Percentiles rank a stretch among this genome's conserved stretches.
Conservation (phyloP, 2,113 vertebrate genomes). For the Erythrocebus patas region DNA sequence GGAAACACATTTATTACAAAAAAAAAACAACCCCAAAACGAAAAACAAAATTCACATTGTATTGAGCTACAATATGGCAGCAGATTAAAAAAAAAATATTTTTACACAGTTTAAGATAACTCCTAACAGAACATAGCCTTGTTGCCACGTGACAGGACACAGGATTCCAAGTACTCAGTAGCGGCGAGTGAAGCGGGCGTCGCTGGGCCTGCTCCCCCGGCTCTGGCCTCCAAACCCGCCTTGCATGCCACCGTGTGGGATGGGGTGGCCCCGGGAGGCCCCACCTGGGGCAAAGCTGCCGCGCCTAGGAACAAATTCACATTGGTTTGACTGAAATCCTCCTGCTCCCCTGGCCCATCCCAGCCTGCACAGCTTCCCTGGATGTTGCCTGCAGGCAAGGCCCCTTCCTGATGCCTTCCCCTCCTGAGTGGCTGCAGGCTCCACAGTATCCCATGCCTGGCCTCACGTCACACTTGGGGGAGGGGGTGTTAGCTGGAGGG, state of each 20-base stretch:
- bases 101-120: constrained; percentile 78
- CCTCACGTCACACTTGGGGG: not conserved
- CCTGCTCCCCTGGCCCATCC: no score
- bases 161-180: constrained; percentile 80
- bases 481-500: not conserved
- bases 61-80: constrained; percentile 83
- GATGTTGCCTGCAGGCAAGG: not conserved
- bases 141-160: constrained; percentile 72
- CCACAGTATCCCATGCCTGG: not conserved
- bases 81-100: constrained; percentile 82
- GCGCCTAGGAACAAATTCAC: constrained; percentile 77
- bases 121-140: constrained; percentile 69
- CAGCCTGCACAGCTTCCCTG: not conserved
- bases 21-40: constrained; percentile 32
- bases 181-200: constrained; percentile 85
- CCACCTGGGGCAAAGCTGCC: constrained; percentile 91
- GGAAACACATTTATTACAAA: constrained; percentile 86
- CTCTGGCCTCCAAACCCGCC: constrained; percentile 91
- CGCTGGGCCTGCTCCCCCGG: constrained; percentile 81
- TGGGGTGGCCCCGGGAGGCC: constrained; percentile 90
- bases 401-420: not conserved
- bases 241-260: constrained; percentile 88
- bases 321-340: not conserved
- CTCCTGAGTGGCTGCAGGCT: not conserved
- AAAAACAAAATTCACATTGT: constrained; percentile 81